Conservation (phyloP, 2,797 vertebrate species). For the Pseudocheirus occidentalis region DNA sequence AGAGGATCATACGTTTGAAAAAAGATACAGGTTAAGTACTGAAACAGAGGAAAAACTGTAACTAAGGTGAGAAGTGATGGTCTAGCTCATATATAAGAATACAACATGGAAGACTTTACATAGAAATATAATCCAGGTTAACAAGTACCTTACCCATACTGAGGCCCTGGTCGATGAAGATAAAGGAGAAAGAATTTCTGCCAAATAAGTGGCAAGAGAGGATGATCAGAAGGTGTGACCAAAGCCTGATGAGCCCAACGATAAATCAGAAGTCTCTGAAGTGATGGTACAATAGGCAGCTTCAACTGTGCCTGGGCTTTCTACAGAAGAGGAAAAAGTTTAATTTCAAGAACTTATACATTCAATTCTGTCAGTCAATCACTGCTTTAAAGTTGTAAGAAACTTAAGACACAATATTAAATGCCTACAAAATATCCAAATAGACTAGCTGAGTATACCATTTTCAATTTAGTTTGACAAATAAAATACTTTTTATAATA, state of each 20-base stretch:
- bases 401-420: background rate
- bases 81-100: background rate
- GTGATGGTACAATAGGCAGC: constrained; percentile 92
- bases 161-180: constrained; percentile 94
- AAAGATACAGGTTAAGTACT: background rate
- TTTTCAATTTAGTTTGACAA: background rate
- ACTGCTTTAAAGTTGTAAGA: background rate
- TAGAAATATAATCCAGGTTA: background rate
- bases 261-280: constrained; percentile 96
- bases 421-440: constrained; percentile 16
- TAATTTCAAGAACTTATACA: constrained; percentile 5
- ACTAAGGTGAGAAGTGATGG: background rate
- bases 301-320: constrained; percentile 95
- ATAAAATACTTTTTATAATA: too few species aligned
- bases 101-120: background rate
- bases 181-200: constrained; percentile 98
- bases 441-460: background rate
- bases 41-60: background rate
- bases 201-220: constrained; percentile 95
- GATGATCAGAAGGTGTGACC: constrained; percentile 93
- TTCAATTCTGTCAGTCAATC: background rate
- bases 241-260: constrained; percentile 97
- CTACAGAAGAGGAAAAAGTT: constrained; percentile 83
- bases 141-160: constrained; percentile 90
- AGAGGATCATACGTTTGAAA: background rate